A percentile compares a stretch with the other conserved stretches of the same genome.
phyloP scores from a whole-genome alignment of 2,888 invertebrate genomes.

The Mycogona germanica region DNA sequence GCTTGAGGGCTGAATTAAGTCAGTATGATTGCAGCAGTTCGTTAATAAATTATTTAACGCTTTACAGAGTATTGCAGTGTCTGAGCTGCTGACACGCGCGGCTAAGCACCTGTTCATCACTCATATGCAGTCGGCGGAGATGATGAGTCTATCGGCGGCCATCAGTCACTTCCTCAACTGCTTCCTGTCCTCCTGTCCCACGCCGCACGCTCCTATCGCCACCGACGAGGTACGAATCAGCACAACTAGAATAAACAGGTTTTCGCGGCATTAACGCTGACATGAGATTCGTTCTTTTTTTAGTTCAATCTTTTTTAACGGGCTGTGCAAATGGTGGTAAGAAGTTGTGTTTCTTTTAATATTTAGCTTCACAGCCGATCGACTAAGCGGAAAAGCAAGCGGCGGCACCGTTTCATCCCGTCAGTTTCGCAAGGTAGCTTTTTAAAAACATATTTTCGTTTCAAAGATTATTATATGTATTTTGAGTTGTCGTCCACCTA shows the following conservation, averaged over 20 bases:
- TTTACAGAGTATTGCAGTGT: slow-evolving; percentile 71
- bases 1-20: too few species aligned
- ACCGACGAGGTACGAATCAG: slow-evolving; percentile 49
- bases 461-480: too few species aligned
- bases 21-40: too few species aligned
- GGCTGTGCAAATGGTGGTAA: neutral
- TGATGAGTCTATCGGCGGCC: slow-evolving; percentile 79
- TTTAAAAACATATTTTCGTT: too few species aligned
- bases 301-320: neutral
- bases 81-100: slow-evolving; percentile 77
- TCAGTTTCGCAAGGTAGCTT: slow-evolving; percentile 30
- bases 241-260: neutral
- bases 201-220: slow-evolving; percentile 52
- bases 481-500: too few species aligned
- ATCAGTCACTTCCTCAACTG: slow-evolving; percentile 96
- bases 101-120: slow-evolving; percentile 88
- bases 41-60: neutral
- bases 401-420: slow-evolving; percentile 43
- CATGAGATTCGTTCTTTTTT: too few species aligned
- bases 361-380: slow-evolving; percentile 44
- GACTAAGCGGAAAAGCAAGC: slow-evolving; percentile 41
- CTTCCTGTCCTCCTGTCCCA: slow-evolving; percentile 63
- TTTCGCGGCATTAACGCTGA: too few species aligned
- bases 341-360: too few species aligned
- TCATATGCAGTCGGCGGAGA: slow-evolving; percentile 81